phyloP scores from a whole-genome alignment of 2,797 vertebrate genomes.

The Eidolon dupreanum region DNA sequence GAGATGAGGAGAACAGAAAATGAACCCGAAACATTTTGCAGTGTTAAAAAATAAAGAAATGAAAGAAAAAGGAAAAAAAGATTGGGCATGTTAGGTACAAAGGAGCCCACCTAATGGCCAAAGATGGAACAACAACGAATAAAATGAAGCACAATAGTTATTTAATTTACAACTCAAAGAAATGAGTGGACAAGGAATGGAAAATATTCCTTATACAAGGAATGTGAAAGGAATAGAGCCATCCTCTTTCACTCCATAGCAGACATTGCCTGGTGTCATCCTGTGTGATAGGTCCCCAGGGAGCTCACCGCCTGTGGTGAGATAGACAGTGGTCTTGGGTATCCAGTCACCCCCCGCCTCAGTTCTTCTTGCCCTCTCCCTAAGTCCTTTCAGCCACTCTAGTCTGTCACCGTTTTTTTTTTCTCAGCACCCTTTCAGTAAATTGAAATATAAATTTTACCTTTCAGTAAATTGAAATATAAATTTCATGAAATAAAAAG shows the following conservation, averaged over 20 bases:
- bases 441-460: neutral
- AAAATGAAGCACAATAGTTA: neutral
- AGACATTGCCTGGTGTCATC: neutral
- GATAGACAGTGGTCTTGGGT: neutral
- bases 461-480: neutral
- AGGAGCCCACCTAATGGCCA: neutral
- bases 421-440: neutral
- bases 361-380: neutral
- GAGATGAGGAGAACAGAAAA: neutral
- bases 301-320: neutral
- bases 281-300: neutral
- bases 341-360: neutral
- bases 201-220: neutral
- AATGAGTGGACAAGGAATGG: neutral
- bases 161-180: neutral
- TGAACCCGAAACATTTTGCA: neutral
- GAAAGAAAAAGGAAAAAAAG: neutral
- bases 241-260: neutral
- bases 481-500: neutral
- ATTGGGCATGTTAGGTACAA: neutral
- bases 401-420: neutral
- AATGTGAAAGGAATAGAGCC: neutral
- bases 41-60: neutral
- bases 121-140: neutral
- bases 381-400: neutral